These are phyloP conservation scores for Panzeria rudis DNA, from an alignment of 2,888 invertebrate species.

Conservation along the genomic window DNA sequence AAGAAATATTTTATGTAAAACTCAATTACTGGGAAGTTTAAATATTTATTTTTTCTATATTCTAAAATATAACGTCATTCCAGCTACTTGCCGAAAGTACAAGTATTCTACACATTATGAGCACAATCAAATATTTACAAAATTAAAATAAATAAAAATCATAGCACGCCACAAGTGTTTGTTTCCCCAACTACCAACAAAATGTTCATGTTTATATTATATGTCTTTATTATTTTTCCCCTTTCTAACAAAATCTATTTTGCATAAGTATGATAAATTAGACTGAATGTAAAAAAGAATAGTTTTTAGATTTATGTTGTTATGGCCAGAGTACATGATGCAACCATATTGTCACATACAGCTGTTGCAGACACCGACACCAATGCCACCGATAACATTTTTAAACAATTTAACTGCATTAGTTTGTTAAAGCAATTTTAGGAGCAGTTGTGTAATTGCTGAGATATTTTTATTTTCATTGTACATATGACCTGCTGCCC, in stretches of 20 bases:
- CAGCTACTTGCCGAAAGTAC: slow-evolving; percentile 27
- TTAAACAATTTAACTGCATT: background rate
- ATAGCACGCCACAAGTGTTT: slow-evolving; percentile 44
- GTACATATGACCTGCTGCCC: slow-evolving; percentile 50
- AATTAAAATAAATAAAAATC: slow-evolving; percentile 23
- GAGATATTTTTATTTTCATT: slow-evolving; percentile 20
- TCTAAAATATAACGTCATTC: background rate
- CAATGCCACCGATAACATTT: background rate
- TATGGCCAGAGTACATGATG: slow-evolving; percentile 27
- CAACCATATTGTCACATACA: slow-evolving; percentile 36
- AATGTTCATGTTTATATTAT: background rate
- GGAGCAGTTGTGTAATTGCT: slow-evolving; percentile 7
- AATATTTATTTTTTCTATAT: background rate
- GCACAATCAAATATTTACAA: background rate
- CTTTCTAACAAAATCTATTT: slow-evolving; percentile 9
- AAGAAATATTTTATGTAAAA: too few species aligned
- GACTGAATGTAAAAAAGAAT: slow-evolving; percentile 21
- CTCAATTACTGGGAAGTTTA: background rate
- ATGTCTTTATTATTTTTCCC: background rate
- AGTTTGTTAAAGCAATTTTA: slow-evolving; percentile 2
- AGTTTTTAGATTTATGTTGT: slow-evolving; percentile 36
- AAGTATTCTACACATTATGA: background rate
- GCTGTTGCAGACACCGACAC: slow-evolving; percentile 5
- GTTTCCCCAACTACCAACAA: background rate
- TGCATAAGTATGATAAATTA: slow-evolving; percentile 55